These are phyloP conservation scores for Corythoichthys intestinalis DNA, from an alignment of 2,113 vertebrate genomes.

Conservation along the genomic window DNA sequence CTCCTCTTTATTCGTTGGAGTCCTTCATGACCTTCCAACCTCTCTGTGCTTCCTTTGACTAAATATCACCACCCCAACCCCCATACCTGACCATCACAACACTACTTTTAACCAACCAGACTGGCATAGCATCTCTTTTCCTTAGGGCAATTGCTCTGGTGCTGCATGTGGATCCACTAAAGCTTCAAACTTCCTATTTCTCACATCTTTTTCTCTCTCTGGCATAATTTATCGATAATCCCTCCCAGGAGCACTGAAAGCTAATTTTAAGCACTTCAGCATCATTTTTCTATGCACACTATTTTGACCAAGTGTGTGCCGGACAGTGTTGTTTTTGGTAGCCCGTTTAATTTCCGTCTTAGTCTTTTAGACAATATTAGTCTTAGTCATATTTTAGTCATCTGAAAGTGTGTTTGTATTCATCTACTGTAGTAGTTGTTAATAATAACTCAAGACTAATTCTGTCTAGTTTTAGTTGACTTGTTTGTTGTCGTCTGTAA, in stretches of 20 bases:
- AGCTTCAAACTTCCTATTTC: slow-evolving; percentile 8
- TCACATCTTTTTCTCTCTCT: slow-evolving; percentile 6
- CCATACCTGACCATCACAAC: slow-evolving; percentile 28
- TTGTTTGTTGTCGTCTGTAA: no score
- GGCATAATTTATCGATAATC: background rate
- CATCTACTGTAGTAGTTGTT: no score
- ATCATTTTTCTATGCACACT: slow-evolving; percentile 26
- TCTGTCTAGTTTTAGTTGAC: no score
- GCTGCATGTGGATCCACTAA: slow-evolving; percentile 25
- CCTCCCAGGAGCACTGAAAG: slow-evolving; percentile 27
- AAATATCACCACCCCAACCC: slow-evolving; percentile 3
- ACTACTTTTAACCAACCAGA: slow-evolving; percentile 39
- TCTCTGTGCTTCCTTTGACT: slow-evolving; percentile 14
- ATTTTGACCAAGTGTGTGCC: slow-evolving; percentile 16
- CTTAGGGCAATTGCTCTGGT: slow-evolving; percentile 28
- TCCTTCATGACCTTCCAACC: slow-evolving; percentile 58
- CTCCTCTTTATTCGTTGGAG: slow-evolving; percentile 63
- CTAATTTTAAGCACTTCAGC: slow-evolving; percentile 19
- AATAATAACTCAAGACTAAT: no score
- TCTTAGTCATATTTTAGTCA: no score
- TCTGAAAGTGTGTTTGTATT: no score
- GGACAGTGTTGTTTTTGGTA: background rate
- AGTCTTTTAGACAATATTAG: no score
- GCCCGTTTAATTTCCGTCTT: no score
- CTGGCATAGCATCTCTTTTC: slow-evolving; percentile 18